Evolutionary conservation across 2,888 invertebrate species (phyloP).

Genomic region (Drosophila barbarae): DNA sequence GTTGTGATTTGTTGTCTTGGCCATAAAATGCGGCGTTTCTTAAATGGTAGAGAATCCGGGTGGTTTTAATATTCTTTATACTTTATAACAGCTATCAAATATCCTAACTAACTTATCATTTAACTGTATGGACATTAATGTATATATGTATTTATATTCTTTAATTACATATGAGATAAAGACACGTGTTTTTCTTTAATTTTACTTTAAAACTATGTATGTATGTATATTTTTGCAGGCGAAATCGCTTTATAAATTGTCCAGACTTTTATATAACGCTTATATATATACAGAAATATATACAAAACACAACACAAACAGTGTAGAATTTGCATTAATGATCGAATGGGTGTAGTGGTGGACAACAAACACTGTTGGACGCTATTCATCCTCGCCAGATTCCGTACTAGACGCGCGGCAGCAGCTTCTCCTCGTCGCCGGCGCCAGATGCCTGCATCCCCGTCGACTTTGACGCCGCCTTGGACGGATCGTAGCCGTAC

Average conservation of each 20-base stretch:
- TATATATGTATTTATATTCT: not conserved
- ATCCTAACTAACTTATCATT: not conserved
- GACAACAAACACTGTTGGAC: slow-evolving; percentile 41
- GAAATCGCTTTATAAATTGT: slow-evolving; percentile 22
- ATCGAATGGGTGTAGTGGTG: not conserved
- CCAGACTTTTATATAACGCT: slow-evolving; percentile 16
- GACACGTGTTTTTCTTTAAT: not conserved
- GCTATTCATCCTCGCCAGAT: not conserved
- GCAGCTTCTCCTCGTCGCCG: slow-evolving; percentile 69
- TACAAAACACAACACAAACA: slow-evolving; percentile 17
- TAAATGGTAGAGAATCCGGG: too few species aligned
- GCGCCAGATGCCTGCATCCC: slow-evolving; percentile 8
- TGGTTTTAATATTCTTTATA: not conserved
- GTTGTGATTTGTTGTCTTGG: too few species aligned
- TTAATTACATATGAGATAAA: slow-evolving; percentile 1
- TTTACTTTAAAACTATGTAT: slow-evolving; percentile 8
- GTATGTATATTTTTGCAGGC: slow-evolving; percentile 1
- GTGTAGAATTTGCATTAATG: slow-evolving; percentile 8
- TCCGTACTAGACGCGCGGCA: slow-evolving; percentile 64
- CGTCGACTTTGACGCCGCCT: slow-evolving; percentile 42
- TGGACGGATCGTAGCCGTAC: slow-evolving; percentile 89
- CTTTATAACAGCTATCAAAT: not conserved
- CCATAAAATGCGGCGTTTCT: too few species aligned
- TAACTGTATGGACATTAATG: not conserved
- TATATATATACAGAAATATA: slow-evolving; percentile 4